These are phyloP conservation scores for Philantomba maxwellii DNA, from an alignment of 2,113 vertebrate species.

Conservation along the genomic window DNA sequence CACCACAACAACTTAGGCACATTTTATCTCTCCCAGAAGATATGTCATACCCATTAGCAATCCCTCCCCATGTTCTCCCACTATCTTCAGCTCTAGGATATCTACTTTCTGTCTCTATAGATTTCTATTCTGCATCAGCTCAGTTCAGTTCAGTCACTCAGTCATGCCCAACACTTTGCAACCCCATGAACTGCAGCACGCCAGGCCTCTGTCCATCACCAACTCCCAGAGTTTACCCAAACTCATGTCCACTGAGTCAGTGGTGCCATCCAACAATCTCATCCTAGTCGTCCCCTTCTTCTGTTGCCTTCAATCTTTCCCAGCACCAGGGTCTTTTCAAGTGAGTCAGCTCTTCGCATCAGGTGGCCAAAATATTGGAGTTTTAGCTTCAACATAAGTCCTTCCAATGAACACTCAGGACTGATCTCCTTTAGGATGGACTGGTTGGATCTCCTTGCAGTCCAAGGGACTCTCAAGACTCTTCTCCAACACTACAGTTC, in stretches of 20 bases:
- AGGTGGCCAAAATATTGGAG: neutral
- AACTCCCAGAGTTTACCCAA: neutral
- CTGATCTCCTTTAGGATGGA: neutral
- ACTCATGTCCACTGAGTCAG: neutral
- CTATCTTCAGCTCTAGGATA: neutral
- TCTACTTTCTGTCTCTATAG: neutral
- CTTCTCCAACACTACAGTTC: neutral
- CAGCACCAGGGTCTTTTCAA: neutral
- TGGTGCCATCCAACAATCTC: neutral
- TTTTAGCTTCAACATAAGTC: neutral
- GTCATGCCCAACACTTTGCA: neutral
- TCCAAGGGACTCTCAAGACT: neutral
- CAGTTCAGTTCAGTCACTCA: neutral
- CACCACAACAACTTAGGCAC: neutral
- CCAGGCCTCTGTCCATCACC: neutral
- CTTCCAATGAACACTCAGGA: neutral
- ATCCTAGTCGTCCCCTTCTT: neutral
- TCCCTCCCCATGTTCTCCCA: neutral
- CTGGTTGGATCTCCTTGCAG: neutral
- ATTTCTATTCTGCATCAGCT: neutral
- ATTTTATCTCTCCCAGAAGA: neutral
- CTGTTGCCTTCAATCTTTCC: neutral
- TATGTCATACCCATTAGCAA: neutral
- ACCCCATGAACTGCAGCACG: fast-evolving
- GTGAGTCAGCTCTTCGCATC: neutral